Evolutionary conservation across 2,797 vertebrate genomes (phyloP).

Genomic region (Microctenopoma steveboyesi): DNA sequence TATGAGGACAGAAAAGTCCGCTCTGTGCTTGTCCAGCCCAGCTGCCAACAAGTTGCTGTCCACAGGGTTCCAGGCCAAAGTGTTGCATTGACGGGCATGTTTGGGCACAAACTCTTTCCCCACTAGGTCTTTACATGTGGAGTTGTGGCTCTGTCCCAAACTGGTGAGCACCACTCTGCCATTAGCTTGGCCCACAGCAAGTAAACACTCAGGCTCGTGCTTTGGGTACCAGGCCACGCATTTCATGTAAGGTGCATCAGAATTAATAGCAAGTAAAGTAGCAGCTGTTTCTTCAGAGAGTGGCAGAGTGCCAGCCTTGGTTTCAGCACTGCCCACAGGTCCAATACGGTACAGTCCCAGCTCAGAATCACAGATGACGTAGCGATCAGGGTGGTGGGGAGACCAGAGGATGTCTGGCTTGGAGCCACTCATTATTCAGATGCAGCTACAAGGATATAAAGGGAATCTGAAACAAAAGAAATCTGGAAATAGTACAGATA

Average conservation of each 20-base stretch:
- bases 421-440: constrained; percentile 91
- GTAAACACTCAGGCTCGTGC: constrained; percentile 94
- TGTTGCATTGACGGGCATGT: constrained; percentile 96
- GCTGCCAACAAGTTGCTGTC: constrained; percentile 96
- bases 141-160: constrained; percentile 95
- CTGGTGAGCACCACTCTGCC: constrained; percentile 96
- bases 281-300: constrained; percentile 94
- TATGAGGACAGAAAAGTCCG: constrained; percentile 96
- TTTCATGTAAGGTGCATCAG: constrained; percentile 98
- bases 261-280: constrained; percentile 94
- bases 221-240: constrained; percentile 99
- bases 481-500: constrained; percentile 27
- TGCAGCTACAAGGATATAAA: constrained; percentile 30
- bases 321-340: constrained; percentile 86
- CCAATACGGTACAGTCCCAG: constrained; percentile 96
- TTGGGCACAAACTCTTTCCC: constrained; percentile 99
- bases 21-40: constrained; percentile 95
- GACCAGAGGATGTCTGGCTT: constrained; percentile 99
- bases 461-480: constrained; percentile 19
- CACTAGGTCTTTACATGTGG: constrained; percentile 92
- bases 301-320: constrained; percentile 89
- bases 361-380: constrained; percentile 97
- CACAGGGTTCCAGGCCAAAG: constrained; percentile 94
- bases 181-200: constrained; percentile 97
- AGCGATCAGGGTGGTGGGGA: constrained; percentile 95